Conservation (phyloP, 2,797 vertebrate species). For the Dermochelys coriacea region DNA sequence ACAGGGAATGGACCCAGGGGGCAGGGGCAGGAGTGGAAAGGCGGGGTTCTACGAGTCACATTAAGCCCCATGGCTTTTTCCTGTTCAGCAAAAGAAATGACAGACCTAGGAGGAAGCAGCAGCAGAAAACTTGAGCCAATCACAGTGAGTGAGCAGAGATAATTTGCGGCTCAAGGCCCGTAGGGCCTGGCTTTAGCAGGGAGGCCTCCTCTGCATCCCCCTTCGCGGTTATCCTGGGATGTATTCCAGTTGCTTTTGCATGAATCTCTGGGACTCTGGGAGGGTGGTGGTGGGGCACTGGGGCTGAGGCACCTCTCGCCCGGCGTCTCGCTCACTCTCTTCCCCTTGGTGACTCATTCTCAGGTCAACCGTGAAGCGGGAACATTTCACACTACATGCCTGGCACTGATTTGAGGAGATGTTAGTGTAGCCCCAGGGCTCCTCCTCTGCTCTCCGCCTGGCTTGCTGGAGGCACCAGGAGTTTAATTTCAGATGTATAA, state of each 20-base stretch:
- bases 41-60: neutral
- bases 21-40: neutral
- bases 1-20: neutral
- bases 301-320: neutral
- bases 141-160: neutral
- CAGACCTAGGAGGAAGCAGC: neutral
- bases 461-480: slow-evolving; percentile 28
- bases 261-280: rapidly evolving
- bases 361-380: neutral
- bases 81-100: neutral
- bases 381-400: neutral
- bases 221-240: neutral
- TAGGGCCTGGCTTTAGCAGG: neutral
- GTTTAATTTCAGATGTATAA: slow-evolving; percentile 22
- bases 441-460: slow-evolving; percentile 29
- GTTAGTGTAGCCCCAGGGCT: neutral
- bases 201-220: neutral
- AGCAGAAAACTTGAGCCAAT: neutral
- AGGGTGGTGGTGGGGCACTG: neutral
- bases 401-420: slow-evolving; percentile 55
- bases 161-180: neutral
- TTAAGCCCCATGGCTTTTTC: neutral
- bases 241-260: neutral
- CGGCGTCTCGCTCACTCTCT: neutral
- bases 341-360: rapidly evolving